Evolutionary conservation across 2,113 vertebrate genomes (phyloP), one percentile per base, ranked within the genome.

Genomic region (Rattus norvegicus): DNA sequence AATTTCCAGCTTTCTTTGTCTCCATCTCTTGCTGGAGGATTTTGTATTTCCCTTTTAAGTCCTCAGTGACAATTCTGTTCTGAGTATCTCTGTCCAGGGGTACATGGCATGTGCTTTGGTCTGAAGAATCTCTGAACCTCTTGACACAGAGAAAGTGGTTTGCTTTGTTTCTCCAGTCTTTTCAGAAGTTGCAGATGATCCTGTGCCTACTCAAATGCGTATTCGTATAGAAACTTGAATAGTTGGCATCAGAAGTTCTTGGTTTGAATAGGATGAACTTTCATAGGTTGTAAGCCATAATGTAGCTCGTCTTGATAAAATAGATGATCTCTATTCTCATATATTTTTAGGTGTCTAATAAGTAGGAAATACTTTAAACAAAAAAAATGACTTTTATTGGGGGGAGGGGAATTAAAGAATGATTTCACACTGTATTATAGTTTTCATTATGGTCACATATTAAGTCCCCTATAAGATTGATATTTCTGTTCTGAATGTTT

Each of bases 291-390:
- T 36, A 81, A 73, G 52, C 61, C 28, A 63, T 75, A 75, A 26
- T 97, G 22, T 93, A 90, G 67, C 24, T n/a, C 36, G 69, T 63
- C 63, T 83, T 84, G 63, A 80, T 95, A 90, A 95, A 93, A 47
- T 59, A 43, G 14, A 24, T 86, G 43, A 49, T 92, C 91, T 93
- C 81, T 81, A 33, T 91, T 70, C 7, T 19, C 36, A 72, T 72
- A 19, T 2, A 72, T 70, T 65, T n/a, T 72, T 72, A n/a, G 87
- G 28, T 54, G 19, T 87, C 94, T 94, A 67, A 93, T 70, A 85
- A 73, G 49, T 81, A 69, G 22, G 28, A 91, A 81, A 61, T 94
- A 79, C 70, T 72, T 95, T 54, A 69, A 76, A 24, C 33, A 69
- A 76, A 36, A 65, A 52, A 93, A 43, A 43, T 43, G 43, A 43